A percentile compares a stretch with the other conserved stretches of the same genome.
Evolutionary conservation across 2,888 invertebrate species (phyloP).

Genomic region (Muschampia staudingeri): DNA sequence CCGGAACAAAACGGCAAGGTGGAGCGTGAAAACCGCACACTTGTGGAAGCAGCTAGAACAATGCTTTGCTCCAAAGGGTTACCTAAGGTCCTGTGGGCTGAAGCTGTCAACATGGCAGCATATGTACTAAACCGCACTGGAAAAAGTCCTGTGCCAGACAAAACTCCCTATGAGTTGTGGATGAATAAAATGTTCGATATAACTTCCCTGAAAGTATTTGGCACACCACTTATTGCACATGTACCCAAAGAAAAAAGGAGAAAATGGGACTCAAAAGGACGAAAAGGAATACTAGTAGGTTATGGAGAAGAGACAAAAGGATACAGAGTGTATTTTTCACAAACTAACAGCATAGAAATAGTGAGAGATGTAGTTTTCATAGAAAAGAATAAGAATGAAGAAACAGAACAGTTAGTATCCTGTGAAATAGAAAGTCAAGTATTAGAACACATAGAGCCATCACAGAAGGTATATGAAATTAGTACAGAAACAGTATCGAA

Average conservation of each 20-base stretch:
- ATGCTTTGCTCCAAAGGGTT: conserved; percentile 13
- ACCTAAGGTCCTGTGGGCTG: conserved; percentile 23
- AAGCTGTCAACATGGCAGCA: conserved; percentile 27
- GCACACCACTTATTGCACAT: background rate
- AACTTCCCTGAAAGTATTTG: background rate
- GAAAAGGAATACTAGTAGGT: background rate
- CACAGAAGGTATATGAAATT: background rate
- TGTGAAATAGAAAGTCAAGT: background rate
- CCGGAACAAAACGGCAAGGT: conserved; percentile 54
- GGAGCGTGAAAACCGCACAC: conserved; percentile 1
- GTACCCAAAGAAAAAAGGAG: background rate
- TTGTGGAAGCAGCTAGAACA: conserved; percentile 13
- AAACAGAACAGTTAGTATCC: background rate
- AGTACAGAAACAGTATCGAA: background rate
- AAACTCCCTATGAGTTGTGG: background rate
- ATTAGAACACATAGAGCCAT: background rate
- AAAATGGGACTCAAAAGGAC: background rate
- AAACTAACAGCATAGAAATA: background rate
- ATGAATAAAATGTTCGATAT: background rate
- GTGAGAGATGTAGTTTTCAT: background rate
- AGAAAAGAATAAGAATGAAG: background rate
- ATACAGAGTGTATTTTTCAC: background rate
- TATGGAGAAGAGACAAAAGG: background rate
- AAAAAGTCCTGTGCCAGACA: conserved; percentile 7
- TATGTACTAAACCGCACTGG: conserved; percentile 25